phyloP scores from a whole-genome alignment of 2,888 invertebrate genomes.

The Cyclophora albipunctata region DNA sequence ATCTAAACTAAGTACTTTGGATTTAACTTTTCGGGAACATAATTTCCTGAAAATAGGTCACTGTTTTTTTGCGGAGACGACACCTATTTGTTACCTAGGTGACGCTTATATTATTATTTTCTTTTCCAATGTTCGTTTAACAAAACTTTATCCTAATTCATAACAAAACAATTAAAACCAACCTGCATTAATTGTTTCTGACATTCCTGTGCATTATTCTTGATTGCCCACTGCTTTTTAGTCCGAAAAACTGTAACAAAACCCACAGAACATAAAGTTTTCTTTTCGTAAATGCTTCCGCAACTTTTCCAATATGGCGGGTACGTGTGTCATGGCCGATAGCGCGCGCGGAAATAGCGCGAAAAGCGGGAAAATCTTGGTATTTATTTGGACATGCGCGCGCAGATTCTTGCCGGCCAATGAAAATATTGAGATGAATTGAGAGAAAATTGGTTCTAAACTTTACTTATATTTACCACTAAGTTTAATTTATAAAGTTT shows the following conservation, averaged over 20 bases:
- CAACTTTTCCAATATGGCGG: slow-evolving; percentile 20
- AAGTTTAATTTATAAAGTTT: no score
- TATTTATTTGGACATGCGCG: slow-evolving; percentile 36
- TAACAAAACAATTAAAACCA: neutral
- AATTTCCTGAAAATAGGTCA: no score
- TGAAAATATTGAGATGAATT: slow-evolving; percentile 3
- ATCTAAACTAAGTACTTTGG: no score
- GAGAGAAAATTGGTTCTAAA: no score
- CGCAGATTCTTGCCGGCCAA: slow-evolving; percentile 17
- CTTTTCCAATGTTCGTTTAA: no score
- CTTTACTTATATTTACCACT: no score
- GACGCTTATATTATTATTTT: no score
- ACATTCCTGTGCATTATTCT: slow-evolving; percentile 9
- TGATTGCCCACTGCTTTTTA: slow-evolving; percentile 1
- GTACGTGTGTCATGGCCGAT: slow-evolving; percentile 29
- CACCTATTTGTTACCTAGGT: no score
- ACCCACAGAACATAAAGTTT: slow-evolving; percentile 8
- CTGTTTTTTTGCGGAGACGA: no score
- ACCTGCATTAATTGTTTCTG: slow-evolving; percentile 13
- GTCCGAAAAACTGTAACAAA: neutral
- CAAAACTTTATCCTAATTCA: no score
- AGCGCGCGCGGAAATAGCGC: slow-evolving; percentile 44
- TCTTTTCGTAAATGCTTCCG: slow-evolving; percentile 21
- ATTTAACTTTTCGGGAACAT: no score
- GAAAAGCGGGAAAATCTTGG: slow-evolving; percentile 31